Base-by-base conservation (phyloP, 2,113 vertebrate genomes). In the Dipodomys stephensi region DNA sequence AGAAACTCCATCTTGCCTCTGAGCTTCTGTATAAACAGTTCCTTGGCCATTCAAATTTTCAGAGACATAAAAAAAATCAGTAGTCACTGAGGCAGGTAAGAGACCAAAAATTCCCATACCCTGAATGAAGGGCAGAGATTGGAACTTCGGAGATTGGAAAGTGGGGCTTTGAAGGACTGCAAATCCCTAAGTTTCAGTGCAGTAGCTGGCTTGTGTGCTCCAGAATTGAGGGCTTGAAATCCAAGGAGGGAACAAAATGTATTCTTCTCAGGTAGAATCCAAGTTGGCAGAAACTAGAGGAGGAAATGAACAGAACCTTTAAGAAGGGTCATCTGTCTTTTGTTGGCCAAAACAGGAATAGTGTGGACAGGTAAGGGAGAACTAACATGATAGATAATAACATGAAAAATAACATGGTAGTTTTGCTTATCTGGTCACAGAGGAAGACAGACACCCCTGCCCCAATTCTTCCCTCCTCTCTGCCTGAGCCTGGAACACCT, bases 1-100 rank as follows among this genome's bases (percentile, higher is more conserved):
- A 83, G 82, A 72, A 65, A 73, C n/a, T 90, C 78, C 67, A 72
- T 93, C 86, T 94, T 96, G 88, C 68, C 79, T 90, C 71, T 65
- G 82, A 95, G 72, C 53, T 77, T 79, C 88, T 88, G 62, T 68
- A 18, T 69, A 93, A 94, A 90, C 92, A 92, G 72, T 85, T 84
- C 44, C 69, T 85, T 68, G 22, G 67, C 27, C 44, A 9, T n/a
- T 11, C 18, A 60, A 90, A 76, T 90, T 82, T 76, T 9, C 69
- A 79, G 23, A 92, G 80, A 72, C 13, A 18, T 7, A 32, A 74
- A 78, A 78, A 83, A 84, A 64, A 19, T n/a, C 60, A 39, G 72
- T 28, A 78, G 23, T 23, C 77, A 79, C 5, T n/a, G 19, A 62
- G 19, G 77, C 35, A 87, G 77, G 32, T 74, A 46, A 8, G 18